Conservation (phyloP, 2,113 vertebrate genomes). For the Phalacrocorax brasilianus region DNA sequence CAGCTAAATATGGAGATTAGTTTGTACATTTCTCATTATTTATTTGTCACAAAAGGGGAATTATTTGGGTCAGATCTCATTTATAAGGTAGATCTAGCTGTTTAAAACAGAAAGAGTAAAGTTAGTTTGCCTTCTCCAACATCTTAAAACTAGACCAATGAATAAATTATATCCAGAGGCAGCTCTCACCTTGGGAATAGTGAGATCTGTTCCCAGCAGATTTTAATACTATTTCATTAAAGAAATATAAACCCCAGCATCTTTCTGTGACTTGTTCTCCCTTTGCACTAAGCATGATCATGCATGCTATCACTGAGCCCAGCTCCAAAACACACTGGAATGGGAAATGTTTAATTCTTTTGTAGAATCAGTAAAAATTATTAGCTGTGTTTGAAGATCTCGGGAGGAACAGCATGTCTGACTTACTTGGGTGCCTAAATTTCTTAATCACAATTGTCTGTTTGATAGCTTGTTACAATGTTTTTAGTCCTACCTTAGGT, state of each 20-base stretch:
- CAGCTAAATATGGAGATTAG: not conserved
- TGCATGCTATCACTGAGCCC: not conserved
- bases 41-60: not conserved
- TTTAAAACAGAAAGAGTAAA: not conserved
- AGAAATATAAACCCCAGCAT: not conserved
- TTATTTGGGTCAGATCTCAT: not conserved
- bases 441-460: not conserved
- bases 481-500: not conserved
- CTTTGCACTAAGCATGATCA: not conserved
- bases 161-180: not conserved
- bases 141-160: not conserved
- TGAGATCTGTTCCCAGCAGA: not conserved
- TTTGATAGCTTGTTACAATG: not conserved
- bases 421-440: not conserved
- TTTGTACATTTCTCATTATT: not conserved
- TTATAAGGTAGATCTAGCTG: not conserved
- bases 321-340: not conserved
- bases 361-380: not conserved
- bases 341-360: not conserved
- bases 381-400: not conserved
- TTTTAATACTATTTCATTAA: not conserved
- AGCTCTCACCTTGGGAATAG: not conserved
- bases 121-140: not conserved
- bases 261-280: not conserved
- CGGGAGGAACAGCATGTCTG: not conserved